A percentile compares a stretch with the other conserved stretches of the same genome.
Conservation (phyloP, 1,140 invertebrate genomes). For the Philopotamus ludificatus region DNA sequence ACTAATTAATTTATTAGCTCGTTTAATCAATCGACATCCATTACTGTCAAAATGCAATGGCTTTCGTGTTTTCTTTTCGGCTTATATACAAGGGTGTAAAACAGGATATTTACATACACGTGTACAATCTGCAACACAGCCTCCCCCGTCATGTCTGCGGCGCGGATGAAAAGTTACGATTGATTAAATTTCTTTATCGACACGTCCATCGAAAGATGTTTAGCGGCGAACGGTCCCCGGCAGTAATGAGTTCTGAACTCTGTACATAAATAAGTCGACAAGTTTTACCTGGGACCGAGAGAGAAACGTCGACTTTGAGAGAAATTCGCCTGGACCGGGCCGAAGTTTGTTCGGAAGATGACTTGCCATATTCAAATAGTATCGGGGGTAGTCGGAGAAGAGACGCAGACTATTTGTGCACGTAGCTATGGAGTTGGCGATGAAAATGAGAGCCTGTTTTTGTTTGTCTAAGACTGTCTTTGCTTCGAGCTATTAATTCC, state of each 20-base stretch:
- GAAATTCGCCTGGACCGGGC: constrained; percentile 5
- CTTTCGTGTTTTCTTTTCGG: no score
- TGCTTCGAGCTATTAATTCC: no score
- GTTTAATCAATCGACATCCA: no score
- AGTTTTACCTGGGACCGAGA: not conserved
- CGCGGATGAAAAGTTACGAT: constrained; percentile 29
- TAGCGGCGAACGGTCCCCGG: constrained; percentile 21
- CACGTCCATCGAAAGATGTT: constrained; percentile 36
- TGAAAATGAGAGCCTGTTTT: not conserved
- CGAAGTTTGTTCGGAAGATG: constrained; percentile 13
- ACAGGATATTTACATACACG: no score
- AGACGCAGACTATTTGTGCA: not conserved
- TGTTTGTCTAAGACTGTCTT: no score
- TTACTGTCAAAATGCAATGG: no score
- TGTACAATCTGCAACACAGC: constrained; percentile 10
- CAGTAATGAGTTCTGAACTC: constrained; percentile 41
- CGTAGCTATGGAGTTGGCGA: not conserved
- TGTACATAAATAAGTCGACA: constrained; percentile 22
- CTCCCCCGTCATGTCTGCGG: constrained; percentile 7
- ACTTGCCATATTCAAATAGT: constrained; percentile 19
- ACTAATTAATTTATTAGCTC: no score
- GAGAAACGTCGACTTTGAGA: not conserved
- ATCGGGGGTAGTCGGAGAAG: not conserved
- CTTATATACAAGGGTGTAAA: no score
- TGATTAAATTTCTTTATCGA: constrained; percentile 42